Evolutionary conservation across 2,888 invertebrate species (phyloP).

Genomic region (Conistra vaccinii): DNA sequence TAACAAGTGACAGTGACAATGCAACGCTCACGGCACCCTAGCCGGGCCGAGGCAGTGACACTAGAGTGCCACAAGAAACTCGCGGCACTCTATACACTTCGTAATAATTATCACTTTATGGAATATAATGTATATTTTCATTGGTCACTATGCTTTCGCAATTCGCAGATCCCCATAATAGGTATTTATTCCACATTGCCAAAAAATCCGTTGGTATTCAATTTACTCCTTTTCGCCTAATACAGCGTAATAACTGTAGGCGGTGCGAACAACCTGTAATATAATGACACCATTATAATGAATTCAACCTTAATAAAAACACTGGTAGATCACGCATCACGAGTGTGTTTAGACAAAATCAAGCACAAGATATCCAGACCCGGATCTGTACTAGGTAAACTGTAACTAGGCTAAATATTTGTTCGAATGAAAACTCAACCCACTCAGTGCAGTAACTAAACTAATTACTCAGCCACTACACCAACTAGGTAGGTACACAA

Average conservation of each 20-base stretch:
- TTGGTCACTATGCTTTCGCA: background rate
- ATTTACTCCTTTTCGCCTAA: conserved; percentile 68
- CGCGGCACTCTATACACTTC: no score
- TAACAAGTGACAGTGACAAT: no score
- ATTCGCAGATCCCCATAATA: background rate
- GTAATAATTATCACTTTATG: no score
- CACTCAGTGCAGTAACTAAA: background rate
- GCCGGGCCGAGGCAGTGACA: no score
- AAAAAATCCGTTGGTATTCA: background rate
- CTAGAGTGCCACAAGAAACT: no score
- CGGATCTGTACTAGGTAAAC: background rate
- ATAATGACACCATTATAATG: conserved; percentile 8
- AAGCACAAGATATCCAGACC: background rate
- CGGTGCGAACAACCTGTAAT: conserved; percentile 82
- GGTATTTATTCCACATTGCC: background rate
- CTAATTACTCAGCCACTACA: background rate
- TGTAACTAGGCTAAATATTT: background rate
- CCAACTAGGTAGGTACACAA: no score
- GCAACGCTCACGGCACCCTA: no score
- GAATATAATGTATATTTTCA: background rate
- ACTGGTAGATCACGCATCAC: background rate
- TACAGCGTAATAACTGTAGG: conserved; percentile 84
- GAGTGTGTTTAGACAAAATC: background rate
- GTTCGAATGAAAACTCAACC: background rate
- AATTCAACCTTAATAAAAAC: background rate